Evolutionary conservation across 2,113 vertebrate genomes (phyloP).

Genomic region (Etheostoma cragini): DNA sequence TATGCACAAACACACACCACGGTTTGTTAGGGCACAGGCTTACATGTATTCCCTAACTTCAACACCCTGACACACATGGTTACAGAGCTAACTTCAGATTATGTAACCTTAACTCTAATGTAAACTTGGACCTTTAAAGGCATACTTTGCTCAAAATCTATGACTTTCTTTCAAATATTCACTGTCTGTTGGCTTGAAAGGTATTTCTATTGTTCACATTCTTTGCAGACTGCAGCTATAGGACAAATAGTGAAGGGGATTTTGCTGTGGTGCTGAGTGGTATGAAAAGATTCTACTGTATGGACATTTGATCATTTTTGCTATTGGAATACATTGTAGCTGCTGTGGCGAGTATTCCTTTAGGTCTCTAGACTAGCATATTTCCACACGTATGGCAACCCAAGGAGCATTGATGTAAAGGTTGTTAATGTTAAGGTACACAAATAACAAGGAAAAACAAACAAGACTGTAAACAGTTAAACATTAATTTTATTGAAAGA

Average conservation of each 20-base stretch:
- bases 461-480: neutral
- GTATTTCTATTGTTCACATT: neutral
- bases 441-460: neutral
- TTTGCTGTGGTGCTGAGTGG: neutral
- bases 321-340: neutral
- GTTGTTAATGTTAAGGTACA: too few relatives aligned
- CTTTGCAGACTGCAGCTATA: neutral
- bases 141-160: neutral
- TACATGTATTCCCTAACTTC: constrained; percentile 11
- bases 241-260: neutral
- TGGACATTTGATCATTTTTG: constrained; percentile 1
- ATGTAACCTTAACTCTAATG: constrained; percentile 5
- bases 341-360: neutral
- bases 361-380: neutral
- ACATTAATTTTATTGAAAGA: neutral
- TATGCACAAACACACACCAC: constrained; percentile 38
- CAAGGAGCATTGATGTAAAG: neutral
- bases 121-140: neutral
- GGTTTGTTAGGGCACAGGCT: constrained; percentile 24
- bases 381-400: neutral
- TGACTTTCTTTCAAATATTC: neutral
- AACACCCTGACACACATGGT: constrained; percentile 5
- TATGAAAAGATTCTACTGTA: neutral
- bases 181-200: neutral
- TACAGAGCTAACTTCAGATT: neutral